phyloP scores from a whole-genome alignment of 2,113 vertebrate genomes.

The Anguilla japonica region DNA sequence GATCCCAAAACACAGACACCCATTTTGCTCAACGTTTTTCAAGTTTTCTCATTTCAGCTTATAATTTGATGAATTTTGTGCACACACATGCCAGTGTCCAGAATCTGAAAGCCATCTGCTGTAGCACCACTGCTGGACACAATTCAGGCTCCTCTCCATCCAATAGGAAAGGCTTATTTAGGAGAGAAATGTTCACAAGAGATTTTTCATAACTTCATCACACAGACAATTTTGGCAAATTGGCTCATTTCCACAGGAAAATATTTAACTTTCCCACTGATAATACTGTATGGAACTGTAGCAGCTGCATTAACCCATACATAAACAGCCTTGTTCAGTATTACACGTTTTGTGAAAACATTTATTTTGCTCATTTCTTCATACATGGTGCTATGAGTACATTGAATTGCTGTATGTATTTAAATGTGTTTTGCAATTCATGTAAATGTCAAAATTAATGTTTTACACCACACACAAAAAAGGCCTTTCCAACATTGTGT shows the following conservation, averaged over 20 bases:
- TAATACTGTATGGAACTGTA: background rate
- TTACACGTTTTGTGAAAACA: conserved; percentile 26
- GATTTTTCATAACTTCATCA: background rate
- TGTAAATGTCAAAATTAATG: conserved; percentile 73
- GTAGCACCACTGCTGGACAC: background rate
- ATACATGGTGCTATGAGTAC: conserved; percentile 68
- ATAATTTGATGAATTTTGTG: background rate
- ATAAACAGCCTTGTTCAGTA: background rate
- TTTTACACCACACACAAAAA: conserved; percentile 63
- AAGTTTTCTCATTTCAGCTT: background rate
- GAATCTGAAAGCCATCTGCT: background rate
- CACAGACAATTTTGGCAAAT: background rate
- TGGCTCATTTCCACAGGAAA: background rate
- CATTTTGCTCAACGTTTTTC: background rate
- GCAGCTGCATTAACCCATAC: background rate
- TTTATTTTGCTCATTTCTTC: conserved; percentile 59
- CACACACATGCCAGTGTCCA: background rate
- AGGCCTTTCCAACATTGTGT: conserved; percentile 48
- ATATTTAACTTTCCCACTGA: conserved; percentile 43
- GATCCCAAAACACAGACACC: too few species aligned
- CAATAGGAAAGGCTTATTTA: background rate
- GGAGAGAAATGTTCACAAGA: background rate
- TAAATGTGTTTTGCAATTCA: conserved; percentile 77
- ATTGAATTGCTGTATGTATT: conserved; percentile 68
- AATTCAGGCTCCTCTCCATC: background rate